Evolutionary conservation across 2,113 vertebrate genomes (phyloP).

Genomic region (Halichoerus grypus): DNA sequence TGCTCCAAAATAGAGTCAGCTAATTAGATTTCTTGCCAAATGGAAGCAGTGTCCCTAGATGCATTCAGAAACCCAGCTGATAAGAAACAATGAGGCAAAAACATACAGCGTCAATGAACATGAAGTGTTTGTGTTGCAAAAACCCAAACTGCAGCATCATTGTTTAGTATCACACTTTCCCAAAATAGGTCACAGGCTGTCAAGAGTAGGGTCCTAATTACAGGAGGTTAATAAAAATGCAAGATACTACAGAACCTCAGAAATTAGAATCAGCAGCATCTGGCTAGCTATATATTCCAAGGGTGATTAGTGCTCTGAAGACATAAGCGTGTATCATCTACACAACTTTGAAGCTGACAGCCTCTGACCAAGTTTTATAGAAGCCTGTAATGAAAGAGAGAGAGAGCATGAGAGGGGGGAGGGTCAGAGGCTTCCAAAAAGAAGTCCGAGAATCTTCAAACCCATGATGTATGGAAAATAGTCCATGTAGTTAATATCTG

Average conservation of each 20-base stretch:
- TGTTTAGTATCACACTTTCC: constrained; percentile 73
- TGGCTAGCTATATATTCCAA: constrained; percentile 57
- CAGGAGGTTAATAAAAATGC: constrained; percentile 77
- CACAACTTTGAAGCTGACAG: neutral
- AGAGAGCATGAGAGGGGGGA: too few species aligned
- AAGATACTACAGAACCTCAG: constrained; percentile 62
- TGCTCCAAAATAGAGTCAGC: constrained; percentile 74
- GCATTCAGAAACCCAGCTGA: constrained; percentile 81
- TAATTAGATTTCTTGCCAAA: constrained; percentile 82
- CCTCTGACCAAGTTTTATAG: neutral
- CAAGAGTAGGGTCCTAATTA: constrained; percentile 76
- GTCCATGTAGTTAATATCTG: neutral
- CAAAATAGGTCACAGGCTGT: constrained; percentile 75
- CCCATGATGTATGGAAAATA: neutral
- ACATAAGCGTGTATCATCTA: neutral
- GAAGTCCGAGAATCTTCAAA: neutral
- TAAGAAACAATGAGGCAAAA: constrained; percentile 75
- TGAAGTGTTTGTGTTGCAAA: constrained; percentile 69
- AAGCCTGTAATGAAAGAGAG: neutral
- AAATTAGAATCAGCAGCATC: constrained; percentile 71
- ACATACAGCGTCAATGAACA: constrained; percentile 68
- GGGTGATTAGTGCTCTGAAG: constrained; percentile 52
- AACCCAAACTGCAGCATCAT: constrained; percentile 67
- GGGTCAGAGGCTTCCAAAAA: neutral
- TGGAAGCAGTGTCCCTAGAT: constrained; percentile 72